Base-by-base conservation (phyloP, 1,140 invertebrate species). In the Pomacea maculata region DNA sequence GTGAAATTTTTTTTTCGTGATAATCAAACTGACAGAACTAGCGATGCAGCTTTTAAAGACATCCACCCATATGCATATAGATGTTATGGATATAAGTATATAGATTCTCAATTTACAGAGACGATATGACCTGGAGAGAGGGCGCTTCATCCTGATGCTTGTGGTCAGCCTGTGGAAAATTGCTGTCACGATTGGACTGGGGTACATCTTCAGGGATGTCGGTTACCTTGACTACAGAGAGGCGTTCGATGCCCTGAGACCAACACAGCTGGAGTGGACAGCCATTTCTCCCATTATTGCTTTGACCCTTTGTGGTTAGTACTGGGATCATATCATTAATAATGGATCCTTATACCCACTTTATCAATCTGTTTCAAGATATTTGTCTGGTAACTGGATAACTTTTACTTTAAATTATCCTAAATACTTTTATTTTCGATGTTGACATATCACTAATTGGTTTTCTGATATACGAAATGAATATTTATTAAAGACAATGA, bases 91-190 rank as follows among this genome's bases (percentile, higher is more conserved):
- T 15, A 7, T 11, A 12, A 12, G 34, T 9, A 70, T 70, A 70
- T 70, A 70, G n/a, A 70, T 21, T 29, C 1, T 15, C n/a, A 29
- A 70, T 70, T 67, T n/a, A 17, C 54, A 81, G 75, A 65, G 68
- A 11, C 81, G 81, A 0, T 82, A 54, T 75, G 82, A 84, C 12
- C 68, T 87, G 25, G 80, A 86, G 25, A 76, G 81, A 68, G 75
- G 83, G 19, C 79, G 88, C 34, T 77, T 82, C 29, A 80, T 81
- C 29, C 73, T 84, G 10, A 79, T 68, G 21, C 67, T 85, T 17
- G 68, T 88, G 21, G 78, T 71, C 2, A 78, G 74, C 15, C 25
- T 84, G 10, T 81, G 80, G 73, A 89, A 89, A 73, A 85, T 88
- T 77, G 71, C n/a, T 0, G 15, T 84, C 4, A 85, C 84, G 11